Evolutionary conservation across 1,140 invertebrate species (phyloP).

Genomic region (Drosophila tristis): DNA sequence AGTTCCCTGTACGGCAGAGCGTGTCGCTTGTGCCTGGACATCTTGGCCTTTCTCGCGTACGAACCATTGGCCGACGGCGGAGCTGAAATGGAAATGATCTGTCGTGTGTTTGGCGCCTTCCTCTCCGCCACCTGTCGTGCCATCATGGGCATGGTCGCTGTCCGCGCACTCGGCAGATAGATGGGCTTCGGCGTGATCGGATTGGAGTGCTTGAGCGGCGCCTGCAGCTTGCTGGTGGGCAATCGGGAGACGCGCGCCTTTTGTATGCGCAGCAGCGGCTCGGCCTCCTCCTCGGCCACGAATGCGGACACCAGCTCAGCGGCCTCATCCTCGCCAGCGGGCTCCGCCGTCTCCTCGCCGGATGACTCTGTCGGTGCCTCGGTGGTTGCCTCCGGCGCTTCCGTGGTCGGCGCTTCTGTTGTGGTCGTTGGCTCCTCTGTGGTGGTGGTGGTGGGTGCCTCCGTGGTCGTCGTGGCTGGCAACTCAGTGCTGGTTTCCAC

Average conservation of each 20-base stretch:
- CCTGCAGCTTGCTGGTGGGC: constrained; percentile 73
- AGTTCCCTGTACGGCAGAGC: constrained; percentile 70
- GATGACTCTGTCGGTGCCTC: constrained; percentile 40
- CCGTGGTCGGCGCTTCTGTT: constrained; percentile 52
- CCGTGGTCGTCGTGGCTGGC: constrained; percentile 52
- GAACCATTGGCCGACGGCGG: constrained; percentile 12
- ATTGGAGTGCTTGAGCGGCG: constrained; percentile 68
- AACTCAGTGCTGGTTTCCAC: constrained; percentile 52
- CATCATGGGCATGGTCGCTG: constrained; percentile 62
- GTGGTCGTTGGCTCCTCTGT: constrained; percentile 36
- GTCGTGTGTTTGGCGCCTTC: constrained; percentile 16
- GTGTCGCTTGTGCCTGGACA: constrained; percentile 63
- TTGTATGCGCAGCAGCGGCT: constrained; percentile 71
- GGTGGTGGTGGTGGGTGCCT: constrained; percentile 60
- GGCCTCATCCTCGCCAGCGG: constrained; percentile 63
- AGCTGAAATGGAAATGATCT: constrained; percentile 43
- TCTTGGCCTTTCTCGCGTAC: constrained; percentile 30
- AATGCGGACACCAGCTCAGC: constrained; percentile 73
- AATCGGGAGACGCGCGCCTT: constrained; percentile 67
- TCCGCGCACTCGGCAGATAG: constrained; percentile 65
- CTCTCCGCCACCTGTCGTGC: constrained; percentile 54
- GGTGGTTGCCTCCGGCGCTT: constrained; percentile 49
- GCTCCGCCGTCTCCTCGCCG: constrained; percentile 26
- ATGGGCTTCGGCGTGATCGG: constrained; percentile 69
- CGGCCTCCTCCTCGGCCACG: constrained; percentile 71